These are phyloP conservation scores for Polydrusus cervinus DNA, from an alignment of 2,888 invertebrate genomes.

Conservation along the genomic window DNA sequence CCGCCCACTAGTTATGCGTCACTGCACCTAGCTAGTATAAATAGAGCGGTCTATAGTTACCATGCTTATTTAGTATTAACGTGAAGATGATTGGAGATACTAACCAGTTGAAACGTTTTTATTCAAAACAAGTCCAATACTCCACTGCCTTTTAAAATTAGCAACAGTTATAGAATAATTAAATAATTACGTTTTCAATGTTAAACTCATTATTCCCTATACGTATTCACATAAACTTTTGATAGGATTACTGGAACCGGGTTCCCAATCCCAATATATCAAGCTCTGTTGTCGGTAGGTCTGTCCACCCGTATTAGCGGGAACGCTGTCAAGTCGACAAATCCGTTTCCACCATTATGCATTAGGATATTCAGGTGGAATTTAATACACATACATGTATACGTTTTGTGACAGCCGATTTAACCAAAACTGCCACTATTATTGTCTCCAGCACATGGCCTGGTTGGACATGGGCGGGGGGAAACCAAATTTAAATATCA, in stretches of 20 bases:
- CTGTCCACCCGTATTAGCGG: slow-evolving; percentile 68
- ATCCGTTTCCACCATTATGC: slow-evolving; percentile 70
- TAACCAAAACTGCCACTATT: slow-evolving; percentile 38
- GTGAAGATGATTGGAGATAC: too few species aligned
- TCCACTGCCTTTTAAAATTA: too few species aligned
- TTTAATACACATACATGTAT: slow-evolving; percentile 63
- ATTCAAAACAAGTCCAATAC: too few species aligned
- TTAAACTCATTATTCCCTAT: too few species aligned
- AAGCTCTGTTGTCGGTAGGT: slow-evolving; percentile 69
- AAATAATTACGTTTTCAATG: too few species aligned
- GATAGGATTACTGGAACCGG: slow-evolving; percentile 56
- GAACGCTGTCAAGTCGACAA: slow-evolving; percentile 68
- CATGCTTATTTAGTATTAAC: too few species aligned
- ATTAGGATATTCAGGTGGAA: slow-evolving; percentile 70
- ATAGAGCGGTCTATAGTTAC: too few species aligned
- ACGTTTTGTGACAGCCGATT: slow-evolving; percentile 38
- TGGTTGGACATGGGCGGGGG: slow-evolving; percentile 2
- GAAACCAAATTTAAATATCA: background rate
- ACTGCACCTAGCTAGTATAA: too few species aligned
- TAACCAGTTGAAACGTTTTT: too few species aligned
- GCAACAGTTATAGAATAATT: too few species aligned
- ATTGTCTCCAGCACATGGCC: slow-evolving; percentile 15
- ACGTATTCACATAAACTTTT: too few species aligned
- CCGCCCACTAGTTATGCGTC: too few species aligned
- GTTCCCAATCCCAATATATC: slow-evolving; percentile 68